These are phyloP conservation scores for Odontomachus brunneus DNA, from an alignment of 1,140 invertebrate genomes.

Conservation along the genomic window DNA sequence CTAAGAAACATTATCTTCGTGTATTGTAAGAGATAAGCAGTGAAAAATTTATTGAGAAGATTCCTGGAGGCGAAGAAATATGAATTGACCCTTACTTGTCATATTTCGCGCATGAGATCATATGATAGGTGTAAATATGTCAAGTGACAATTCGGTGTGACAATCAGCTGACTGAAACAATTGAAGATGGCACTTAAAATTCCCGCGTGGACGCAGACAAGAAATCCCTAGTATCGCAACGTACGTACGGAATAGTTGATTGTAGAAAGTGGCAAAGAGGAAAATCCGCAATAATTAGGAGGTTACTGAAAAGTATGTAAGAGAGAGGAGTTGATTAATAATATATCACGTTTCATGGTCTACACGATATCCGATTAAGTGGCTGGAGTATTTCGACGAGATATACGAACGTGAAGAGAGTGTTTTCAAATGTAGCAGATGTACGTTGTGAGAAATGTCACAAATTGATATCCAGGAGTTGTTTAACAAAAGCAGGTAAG, in stretches of 20 bases:
- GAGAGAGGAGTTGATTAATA: constrained; percentile 51
- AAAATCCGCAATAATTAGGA: constrained; percentile 69
- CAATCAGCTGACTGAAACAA: too few relatives aligned
- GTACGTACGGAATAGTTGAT: constrained; percentile 71
- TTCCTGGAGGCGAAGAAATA: too few relatives aligned
- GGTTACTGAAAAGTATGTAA: constrained; percentile 68
- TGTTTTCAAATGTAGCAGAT: constrained; percentile 78
- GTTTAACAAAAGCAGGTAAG: constrained; percentile 83
- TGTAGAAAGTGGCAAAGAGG: constrained; percentile 63
- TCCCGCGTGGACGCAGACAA: neutral
- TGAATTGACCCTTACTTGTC: neutral
- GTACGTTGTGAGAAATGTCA: constrained; percentile 84
- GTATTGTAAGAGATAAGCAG: too few relatives aligned
- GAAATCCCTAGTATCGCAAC: constrained; percentile 63
- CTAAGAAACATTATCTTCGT: neutral
- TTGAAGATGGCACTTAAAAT: constrained; percentile 13
- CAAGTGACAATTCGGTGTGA: neutral
- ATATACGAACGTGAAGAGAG: constrained; percentile 42
- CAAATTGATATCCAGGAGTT: constrained; percentile 83
- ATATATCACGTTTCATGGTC: constrained; percentile 32
- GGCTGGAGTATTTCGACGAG: constrained; percentile 20
- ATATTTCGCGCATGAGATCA: neutral
- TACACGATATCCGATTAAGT: constrained; percentile 15
- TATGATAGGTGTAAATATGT: neutral
- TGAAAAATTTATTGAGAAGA: too few relatives aligned